phyloP scores from a whole-genome alignment of 1,140 invertebrate genomes.

The Arion vulgaris region DNA sequence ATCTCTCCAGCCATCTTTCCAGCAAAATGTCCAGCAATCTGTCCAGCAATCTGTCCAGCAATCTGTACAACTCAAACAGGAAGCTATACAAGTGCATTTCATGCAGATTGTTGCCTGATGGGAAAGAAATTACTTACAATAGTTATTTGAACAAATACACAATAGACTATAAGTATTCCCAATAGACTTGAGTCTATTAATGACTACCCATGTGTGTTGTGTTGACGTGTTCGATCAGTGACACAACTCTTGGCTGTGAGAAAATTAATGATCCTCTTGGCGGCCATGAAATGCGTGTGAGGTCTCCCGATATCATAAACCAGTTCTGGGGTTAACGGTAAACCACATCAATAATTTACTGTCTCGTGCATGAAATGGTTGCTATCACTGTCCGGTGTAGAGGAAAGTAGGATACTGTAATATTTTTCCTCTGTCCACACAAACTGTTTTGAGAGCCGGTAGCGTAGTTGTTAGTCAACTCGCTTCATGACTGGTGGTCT shows the following conservation, averaged over 20 bases:
- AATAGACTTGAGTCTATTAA: not conserved
- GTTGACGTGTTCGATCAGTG: not conserved
- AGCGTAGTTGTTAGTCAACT: too few species aligned
- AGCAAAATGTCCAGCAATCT: too few species aligned
- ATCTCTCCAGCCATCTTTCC: too few species aligned
- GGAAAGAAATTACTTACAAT: not conserved
- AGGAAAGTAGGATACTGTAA: not conserved
- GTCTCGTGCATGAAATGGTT: not conserved
- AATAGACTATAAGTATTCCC: not conserved
- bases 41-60: too few species aligned
- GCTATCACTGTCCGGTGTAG: slow-evolving; percentile 3
- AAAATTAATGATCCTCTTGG: not conserved
- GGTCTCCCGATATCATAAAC: slow-evolving; percentile 10
- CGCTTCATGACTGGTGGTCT: too few species aligned
- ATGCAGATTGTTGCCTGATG: too few species aligned
- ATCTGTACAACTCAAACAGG: too few species aligned
- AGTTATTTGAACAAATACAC: not conserved
- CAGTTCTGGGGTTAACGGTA: slow-evolving; percentile 1
- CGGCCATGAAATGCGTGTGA: not conserved
- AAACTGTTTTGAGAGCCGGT: too few species aligned
- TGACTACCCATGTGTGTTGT: not conserved
- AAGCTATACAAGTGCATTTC: too few species aligned
- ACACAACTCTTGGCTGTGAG: not conserved
- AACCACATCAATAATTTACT: not conserved
- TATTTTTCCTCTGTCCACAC: too few species aligned